Percentiles rank a stretch among this genome's conserved stretches.
phyloP scores from a whole-genome alignment of 2,113 vertebrate genomes.

The Trachemys scripta region DNA sequence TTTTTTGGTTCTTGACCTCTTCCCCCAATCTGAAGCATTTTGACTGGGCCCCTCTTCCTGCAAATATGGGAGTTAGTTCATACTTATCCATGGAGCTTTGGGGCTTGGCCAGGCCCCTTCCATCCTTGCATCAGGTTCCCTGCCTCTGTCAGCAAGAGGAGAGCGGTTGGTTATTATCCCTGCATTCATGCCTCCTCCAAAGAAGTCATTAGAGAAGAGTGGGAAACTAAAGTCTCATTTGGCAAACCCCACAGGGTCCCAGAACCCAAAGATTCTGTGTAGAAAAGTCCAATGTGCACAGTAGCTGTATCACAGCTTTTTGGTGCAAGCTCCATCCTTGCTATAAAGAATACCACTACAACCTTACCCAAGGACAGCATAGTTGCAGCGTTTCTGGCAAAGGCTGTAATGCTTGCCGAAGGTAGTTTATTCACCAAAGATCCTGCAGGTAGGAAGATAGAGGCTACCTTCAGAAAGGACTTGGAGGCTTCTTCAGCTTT shows the following conservation, averaged over 20 bases:
- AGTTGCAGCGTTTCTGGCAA: background rate
- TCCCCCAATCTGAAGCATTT: background rate
- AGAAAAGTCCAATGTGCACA: background rate
- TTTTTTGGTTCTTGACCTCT: background rate
- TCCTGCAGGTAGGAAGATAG: background rate
- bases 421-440: background rate
- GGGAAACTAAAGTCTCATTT: background rate
- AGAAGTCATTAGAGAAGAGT: background rate
- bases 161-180: background rate
- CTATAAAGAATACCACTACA: background rate
- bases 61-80: accelerated
- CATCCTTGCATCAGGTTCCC: background rate
- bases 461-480: slow-evolving; percentile 17
- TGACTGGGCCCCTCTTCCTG: background rate
- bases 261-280: accelerated
- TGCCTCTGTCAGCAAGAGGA: background rate
- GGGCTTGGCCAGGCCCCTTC: background rate
- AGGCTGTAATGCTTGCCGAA: slow-evolving; percentile 8
- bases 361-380: accelerated
- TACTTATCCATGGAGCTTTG: background rate
- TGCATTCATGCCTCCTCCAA: background rate
- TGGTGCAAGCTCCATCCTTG: accelerated
- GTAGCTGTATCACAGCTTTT: accelerated
- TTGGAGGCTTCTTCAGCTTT: background rate
- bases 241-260: background rate